Evolutionary conservation across 1,140 invertebrate species (phyloP).

Genomic region (Danaus plexippus): DNA sequence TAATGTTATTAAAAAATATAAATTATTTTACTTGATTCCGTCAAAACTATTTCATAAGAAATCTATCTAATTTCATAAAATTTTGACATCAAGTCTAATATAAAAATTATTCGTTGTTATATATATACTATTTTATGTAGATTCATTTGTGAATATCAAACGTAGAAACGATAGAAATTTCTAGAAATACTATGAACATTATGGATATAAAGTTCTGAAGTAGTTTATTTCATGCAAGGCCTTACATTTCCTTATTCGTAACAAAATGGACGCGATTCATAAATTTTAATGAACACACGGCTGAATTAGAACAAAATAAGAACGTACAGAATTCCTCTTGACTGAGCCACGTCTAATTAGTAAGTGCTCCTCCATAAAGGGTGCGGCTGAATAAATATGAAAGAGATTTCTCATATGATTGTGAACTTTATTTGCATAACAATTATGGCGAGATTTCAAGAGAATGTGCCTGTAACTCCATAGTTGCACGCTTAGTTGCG

Average conservation of each 20-base stretch:
- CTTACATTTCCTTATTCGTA: too few species aligned
- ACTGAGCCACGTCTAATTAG: constrained; percentile 15
- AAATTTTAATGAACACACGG: constrained; percentile 11
- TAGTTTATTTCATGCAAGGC: too few species aligned
- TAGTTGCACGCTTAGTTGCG: constrained; percentile 7
- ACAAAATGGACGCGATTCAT: too few species aligned
- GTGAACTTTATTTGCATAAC: background rate
- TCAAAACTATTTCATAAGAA: too few species aligned
- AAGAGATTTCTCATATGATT: background rate
- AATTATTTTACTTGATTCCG: too few species aligned
- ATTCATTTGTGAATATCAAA: background rate
- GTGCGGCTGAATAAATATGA: constrained; percentile 10
- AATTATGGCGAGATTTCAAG: background rate
- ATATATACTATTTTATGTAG: background rate
- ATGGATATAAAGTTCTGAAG: too few species aligned
- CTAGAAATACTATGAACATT: too few species aligned
- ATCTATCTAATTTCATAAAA: too few species aligned
- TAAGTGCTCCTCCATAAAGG: constrained; percentile 13
- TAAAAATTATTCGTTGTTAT: background rate
- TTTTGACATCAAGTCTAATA: constrained; percentile 1
- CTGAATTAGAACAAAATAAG: constrained; percentile 12
- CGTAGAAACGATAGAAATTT: too few species aligned
- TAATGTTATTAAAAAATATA: too few species aligned
- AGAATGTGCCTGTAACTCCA: background rate
- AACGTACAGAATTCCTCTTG: background rate